These are phyloP conservation scores for Ichneumoninae sp. DNA, from an alignment of 2,888 invertebrate genomes.

Conservation along the genomic window DNA sequence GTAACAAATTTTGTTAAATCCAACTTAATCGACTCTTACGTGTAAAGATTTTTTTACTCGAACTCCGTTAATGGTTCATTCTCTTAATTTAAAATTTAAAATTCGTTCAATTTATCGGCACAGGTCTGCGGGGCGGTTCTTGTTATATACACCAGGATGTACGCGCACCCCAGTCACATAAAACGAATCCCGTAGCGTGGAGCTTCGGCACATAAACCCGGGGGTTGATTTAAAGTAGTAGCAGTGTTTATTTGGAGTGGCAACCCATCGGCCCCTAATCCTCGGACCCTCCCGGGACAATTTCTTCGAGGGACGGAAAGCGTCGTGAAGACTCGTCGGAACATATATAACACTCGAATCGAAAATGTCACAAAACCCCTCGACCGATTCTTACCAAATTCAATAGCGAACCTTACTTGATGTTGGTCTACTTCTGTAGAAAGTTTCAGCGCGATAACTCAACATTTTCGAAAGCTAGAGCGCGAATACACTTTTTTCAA, in stretches of 20 bases:
- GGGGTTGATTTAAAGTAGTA: slow-evolving; percentile 75
- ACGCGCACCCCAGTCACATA: slow-evolving; percentile 38
- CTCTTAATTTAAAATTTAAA: too few relatives aligned
- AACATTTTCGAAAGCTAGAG: too few relatives aligned
- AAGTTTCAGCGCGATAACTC: too few relatives aligned
- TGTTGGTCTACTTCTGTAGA: too few relatives aligned
- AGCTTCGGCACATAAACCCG: slow-evolving; percentile 33
- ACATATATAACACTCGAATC: slow-evolving; percentile 1
- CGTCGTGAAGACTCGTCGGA: slow-evolving; percentile 71
- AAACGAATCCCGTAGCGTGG: slow-evolving; percentile 45
- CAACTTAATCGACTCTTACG: too few relatives aligned
- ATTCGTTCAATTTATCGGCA: background rate
- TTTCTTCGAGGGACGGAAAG: slow-evolving; percentile 77
- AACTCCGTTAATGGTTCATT: too few relatives aligned
- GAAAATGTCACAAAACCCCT: too few relatives aligned
- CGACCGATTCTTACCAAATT: too few relatives aligned
- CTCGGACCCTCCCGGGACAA: slow-evolving; percentile 78
- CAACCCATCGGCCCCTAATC: slow-evolving; percentile 81
- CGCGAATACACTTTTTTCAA: too few relatives aligned
- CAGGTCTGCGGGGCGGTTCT: background rate
- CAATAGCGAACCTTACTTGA: too few relatives aligned
- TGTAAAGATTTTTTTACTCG: too few relatives aligned
- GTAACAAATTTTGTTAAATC: too few relatives aligned
- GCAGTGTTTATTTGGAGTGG: slow-evolving; percentile 83
- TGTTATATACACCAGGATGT: slow-evolving; percentile 4